Percentiles rank a stretch among this genome's conserved stretches.
phyloP scores from a whole-genome alignment of 1,140 invertebrate genomes.

The Cheumatopsyche charites region DNA sequence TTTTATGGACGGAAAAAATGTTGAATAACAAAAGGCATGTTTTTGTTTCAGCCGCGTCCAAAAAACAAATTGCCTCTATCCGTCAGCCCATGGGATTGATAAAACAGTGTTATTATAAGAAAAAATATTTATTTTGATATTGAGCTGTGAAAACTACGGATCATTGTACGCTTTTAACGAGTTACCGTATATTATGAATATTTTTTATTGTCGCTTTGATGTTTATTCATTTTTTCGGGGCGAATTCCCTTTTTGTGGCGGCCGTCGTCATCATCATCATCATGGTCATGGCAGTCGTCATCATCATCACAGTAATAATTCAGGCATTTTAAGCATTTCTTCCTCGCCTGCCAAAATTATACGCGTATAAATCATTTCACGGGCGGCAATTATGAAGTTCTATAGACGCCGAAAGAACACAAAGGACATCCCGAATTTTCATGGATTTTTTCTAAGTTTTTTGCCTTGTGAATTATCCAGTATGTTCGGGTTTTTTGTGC shows the following conservation, averaged over 20 bases:
- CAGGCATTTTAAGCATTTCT: conserved; percentile 20
- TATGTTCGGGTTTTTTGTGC: too few species aligned
- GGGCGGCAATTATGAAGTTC: neutral
- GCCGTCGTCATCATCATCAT: conserved; percentile 20
- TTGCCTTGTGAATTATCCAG: too few species aligned
- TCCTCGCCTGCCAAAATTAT: conserved; percentile 20
- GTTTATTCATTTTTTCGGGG: neutral
- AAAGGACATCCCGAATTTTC: too few species aligned
- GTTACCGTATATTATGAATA: conserved; percentile 1
- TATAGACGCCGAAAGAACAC: neutral
- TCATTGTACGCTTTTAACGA: conserved; percentile 29
- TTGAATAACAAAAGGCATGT: conserved; percentile 39
- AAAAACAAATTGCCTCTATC: conserved; percentile 42
- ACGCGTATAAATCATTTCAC: conserved; percentile 15
- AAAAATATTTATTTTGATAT: conserved; percentile 49
- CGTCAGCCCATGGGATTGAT: conserved; percentile 45
- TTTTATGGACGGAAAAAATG: conserved; percentile 42
- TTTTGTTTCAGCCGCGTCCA: conserved; percentile 35
- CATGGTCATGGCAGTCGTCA: neutral
- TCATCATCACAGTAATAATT: conserved; percentile 11
- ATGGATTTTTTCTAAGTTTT: too few species aligned
- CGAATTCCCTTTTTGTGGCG: conserved; percentile 7
- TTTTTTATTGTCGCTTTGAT: neutral
- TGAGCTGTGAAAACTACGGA: conserved; percentile 41
- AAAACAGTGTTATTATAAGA: conserved; percentile 49